Conservation (phyloP, 1,140 invertebrate species). For the Heterodera schachtii region DNA sequence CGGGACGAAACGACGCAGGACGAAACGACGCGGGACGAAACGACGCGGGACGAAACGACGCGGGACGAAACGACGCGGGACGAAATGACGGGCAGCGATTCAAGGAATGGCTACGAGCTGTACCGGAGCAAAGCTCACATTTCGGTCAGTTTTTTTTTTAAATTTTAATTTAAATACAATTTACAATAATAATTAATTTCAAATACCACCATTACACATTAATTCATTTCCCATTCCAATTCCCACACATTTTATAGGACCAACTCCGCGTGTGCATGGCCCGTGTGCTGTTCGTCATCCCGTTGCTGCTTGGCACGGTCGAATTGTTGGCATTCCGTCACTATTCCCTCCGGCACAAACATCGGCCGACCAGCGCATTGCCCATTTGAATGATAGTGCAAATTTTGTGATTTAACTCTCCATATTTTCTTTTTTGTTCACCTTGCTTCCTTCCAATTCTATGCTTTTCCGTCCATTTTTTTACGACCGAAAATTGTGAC, state of each 20-base stretch:
- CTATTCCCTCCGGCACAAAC: conserved; percentile 48
- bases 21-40: no score
- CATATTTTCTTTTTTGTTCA: no score
- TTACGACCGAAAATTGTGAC: no score
- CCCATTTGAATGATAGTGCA: conserved; percentile 16
- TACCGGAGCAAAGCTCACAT: conserved; percentile 36
- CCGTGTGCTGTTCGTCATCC: conserved; percentile 39
- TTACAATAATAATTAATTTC: neutral
- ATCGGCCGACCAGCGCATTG: conserved; percentile 1
- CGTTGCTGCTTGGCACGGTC: conserved; percentile 33
- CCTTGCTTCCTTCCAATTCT: no score
- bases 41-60: no score
- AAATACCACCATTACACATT: no score
- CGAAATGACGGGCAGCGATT: no score
- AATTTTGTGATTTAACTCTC: no score
- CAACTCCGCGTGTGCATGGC: conserved; percentile 41
- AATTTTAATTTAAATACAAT: neutral
- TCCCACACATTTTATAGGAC: conserved; percentile 10
- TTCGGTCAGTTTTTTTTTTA: neutral
- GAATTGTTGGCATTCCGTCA: conserved; percentile 42
- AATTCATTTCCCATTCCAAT: no score
- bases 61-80: no score
- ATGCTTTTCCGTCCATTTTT: no score
- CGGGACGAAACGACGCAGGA: no score
- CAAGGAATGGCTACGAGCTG: conserved; percentile 9